A percentile compares a stretch with the other conserved stretches of the same genome.
Conservation (phyloP, 2,888 invertebrate species). For the Myopa tessellatipennis region DNA sequence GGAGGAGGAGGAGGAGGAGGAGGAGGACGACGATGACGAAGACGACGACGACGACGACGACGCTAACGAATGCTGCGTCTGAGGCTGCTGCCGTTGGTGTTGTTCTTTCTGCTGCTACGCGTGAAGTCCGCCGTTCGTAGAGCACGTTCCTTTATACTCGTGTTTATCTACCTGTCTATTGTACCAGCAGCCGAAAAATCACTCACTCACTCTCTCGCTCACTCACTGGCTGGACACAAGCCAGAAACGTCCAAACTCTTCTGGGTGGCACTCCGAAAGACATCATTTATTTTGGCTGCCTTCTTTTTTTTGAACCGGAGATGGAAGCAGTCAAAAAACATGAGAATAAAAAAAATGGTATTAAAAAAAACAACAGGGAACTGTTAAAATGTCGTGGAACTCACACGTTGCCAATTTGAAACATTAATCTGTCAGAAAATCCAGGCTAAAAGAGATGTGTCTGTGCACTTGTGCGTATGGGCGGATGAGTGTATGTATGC, state of each 20-base stretch:
- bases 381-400: conserved; percentile 54
- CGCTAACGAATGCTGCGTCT: neutral
- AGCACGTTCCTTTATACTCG: conserved; percentile 13
- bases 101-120: conserved; percentile 48
- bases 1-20: neutral
- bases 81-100: too few species aligned
- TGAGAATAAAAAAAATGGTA: neutral
- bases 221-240: conserved; percentile 37
- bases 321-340: neutral
- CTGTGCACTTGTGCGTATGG: too few species aligned
- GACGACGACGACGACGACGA: neutral
- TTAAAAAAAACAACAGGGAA: neutral
- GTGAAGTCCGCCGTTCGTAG: conserved; percentile 62
- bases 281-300: conserved; percentile 32
- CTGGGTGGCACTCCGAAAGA: conserved; percentile 30
- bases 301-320: conserved; percentile 9
- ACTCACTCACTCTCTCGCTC: conserved; percentile 33
- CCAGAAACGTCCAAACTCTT: conserved; percentile 33
- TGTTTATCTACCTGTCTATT: conserved; percentile 22
- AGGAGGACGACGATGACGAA: neutral
- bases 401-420: conserved; percentile 56
- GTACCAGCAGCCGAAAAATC: conserved; percentile 8
- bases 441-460: neutral
- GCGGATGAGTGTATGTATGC: too few species aligned
- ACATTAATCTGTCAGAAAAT: conserved; percentile 55